Conservation (phyloP, 2,113 vertebrate species). For the Zosterops pallidus region DNA sequence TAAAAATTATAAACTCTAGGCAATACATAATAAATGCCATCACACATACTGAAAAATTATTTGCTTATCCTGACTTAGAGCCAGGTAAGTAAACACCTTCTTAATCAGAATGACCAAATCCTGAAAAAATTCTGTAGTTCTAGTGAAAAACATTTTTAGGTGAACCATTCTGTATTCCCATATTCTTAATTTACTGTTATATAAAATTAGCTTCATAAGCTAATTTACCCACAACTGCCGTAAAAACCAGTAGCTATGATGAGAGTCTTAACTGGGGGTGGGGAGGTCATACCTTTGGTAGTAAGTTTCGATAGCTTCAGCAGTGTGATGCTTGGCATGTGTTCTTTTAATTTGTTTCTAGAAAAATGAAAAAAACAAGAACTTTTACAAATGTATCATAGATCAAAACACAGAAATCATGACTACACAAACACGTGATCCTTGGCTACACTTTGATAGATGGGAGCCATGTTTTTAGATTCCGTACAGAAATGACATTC, state of each 20-base stretch:
- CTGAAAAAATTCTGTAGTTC: background rate
- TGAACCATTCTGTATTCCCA: background rate
- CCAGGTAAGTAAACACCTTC: background rate
- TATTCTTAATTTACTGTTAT: background rate
- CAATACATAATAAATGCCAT: background rate
- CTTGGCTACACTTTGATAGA: background rate
- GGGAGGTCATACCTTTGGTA: constrained; percentile 85
- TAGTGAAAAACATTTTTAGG: background rate
- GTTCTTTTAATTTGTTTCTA: constrained; percentile 95
- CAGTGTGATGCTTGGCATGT: constrained; percentile 85
- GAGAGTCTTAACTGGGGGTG: constrained; percentile 58
- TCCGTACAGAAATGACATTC: constrained; percentile 52
- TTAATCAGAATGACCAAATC: background rate
- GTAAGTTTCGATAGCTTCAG: constrained; percentile 84
- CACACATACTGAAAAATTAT: background rate
- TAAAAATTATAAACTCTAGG: background rate
- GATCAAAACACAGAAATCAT: constrained; percentile 42
- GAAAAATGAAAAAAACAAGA: constrained; percentile 29
- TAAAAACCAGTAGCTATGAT: constrained; percentile 51
- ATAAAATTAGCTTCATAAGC: constrained; percentile 7
- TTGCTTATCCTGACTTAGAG: background rate
- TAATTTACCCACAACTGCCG: constrained; percentile 49
- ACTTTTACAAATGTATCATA: constrained; percentile 28
- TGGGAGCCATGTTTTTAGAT: background rate
- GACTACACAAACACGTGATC: background rate